A percentile compares a stretch with the other conserved stretches of the same genome.
Evolutionary conservation across 2,888 invertebrate genomes (phyloP).

Genomic region (Platycheirus rosarum): DNA sequence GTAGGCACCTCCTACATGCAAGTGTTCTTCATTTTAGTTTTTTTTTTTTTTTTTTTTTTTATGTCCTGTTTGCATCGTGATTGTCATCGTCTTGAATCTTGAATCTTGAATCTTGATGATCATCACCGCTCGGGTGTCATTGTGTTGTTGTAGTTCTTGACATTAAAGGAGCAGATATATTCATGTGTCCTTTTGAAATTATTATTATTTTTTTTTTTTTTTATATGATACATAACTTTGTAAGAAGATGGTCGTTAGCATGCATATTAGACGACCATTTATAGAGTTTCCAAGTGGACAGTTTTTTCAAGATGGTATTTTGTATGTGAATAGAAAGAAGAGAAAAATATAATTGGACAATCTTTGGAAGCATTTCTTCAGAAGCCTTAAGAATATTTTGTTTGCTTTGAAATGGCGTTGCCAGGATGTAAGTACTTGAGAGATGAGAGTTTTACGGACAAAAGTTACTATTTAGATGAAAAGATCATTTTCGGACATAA

Average conservation of each 20-base stretch:
- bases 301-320: conserved; percentile 19
- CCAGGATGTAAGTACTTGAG: not conserved
- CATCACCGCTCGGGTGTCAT: conserved; percentile 20
- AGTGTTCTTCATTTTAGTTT: conserved; percentile 17
- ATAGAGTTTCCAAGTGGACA: conserved; percentile 44
- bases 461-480: too few relatives aligned
- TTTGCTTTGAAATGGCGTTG: not conserved
- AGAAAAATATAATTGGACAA: conserved; percentile 15
- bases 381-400: conserved; percentile 2
- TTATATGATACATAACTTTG: conserved; percentile 8
- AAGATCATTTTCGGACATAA: conserved; percentile 1
- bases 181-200: conserved; percentile 24
- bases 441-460: too few relatives aligned
- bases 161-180: conserved; percentile 21
- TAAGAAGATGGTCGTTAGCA: conserved; percentile 35
- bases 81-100: conserved; percentile 23
- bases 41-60: not conserved
- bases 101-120: conserved; percentile 19
- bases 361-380: conserved; percentile 22
- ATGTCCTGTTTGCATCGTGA: conserved; percentile 37
- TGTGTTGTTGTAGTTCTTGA: conserved; percentile 17
- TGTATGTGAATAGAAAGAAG: not conserved
- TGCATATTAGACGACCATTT: conserved; percentile 35
- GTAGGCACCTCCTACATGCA: conserved; percentile 30
- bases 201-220: conserved; percentile 25